Conservation (phyloP, 2,888 invertebrate genomes). For the Hemistola chrysoprasaria region DNA sequence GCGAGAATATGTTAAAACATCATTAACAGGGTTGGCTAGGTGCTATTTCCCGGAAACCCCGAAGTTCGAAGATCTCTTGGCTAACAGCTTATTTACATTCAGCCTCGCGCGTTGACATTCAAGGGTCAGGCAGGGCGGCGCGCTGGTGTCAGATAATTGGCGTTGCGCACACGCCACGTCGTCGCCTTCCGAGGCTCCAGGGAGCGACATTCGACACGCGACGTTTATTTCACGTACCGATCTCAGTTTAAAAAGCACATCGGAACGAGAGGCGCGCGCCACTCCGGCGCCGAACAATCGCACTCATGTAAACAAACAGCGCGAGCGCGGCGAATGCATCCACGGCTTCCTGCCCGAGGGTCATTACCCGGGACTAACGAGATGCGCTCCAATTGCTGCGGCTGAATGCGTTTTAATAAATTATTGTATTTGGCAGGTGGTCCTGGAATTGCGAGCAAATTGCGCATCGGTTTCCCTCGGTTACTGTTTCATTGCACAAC, state of each 20-base stretch:
- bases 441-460: constrained; percentile 30
- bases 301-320: constrained; percentile 7
- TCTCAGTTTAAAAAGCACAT: constrained; percentile 18
- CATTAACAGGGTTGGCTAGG: constrained; percentile 40
- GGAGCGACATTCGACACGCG: constrained; percentile 19
- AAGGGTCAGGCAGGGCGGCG: constrained; percentile 32
- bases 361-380: constrained; percentile 54
- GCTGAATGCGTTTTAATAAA: not conserved
- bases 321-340: constrained; percentile 33
- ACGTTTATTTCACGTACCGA: constrained; percentile 19
- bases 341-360: constrained; percentile 56
- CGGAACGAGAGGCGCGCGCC: constrained; percentile 5
- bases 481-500: constrained; percentile 53
- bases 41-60: constrained; percentile 59
- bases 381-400: constrained; percentile 26
- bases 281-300: constrained; percentile 9
- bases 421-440: constrained; percentile 3
- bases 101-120: constrained; percentile 42
- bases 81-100: constrained; percentile 49
- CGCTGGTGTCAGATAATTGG: constrained; percentile 29
- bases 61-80: constrained; percentile 35
- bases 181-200: constrained; percentile 29
- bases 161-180: constrained; percentile 23
- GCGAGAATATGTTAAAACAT: constrained; percentile 33
- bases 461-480: constrained; percentile 50